Evolutionary conservation across 2,888 invertebrate species (phyloP), one percentile per base, ranked within the genome.

Genomic region (Hofmannophila pseudospretella): DNA sequence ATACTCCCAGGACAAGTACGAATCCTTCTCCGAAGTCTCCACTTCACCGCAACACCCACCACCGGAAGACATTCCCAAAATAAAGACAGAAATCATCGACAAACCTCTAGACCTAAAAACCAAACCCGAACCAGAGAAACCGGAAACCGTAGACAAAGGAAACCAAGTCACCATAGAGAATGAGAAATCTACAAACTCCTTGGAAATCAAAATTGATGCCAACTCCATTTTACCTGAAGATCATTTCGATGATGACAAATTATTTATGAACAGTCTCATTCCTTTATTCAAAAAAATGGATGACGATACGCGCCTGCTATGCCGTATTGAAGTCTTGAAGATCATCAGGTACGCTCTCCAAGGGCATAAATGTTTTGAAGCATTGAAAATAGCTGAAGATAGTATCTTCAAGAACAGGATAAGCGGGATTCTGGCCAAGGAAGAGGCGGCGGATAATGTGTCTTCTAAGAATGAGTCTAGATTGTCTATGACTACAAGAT

Each of bases 231-330:
- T 84, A 0, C 84, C 86, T 0, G 82, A 82, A 25, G 86, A 84
- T 19, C 75, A 85, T 46, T 82, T 86, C 3, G 74, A 84, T 14
- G 85, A 86, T 9, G 86, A 86, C 22, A 80, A 67, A 41, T 48
- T 80, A 0, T 86, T 86, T 26, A 84, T 86, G 86, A 81, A 80
- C 38, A 85, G 85, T 0, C 45, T 86, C 0, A 51, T 86, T 29
- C 85, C 85, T 0, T 43, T 82, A 3, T 85, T 86, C 27, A 84
- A 81, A 47, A 85, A 84, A 42, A 86, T 85, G 85, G 70, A 74
- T 20, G 85, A 86, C 19, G 84, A 84, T 9, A 86, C 85, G 0
- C 57, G 84, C 38, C 50, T 85, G 0, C 30, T 80, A 0, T 86
- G 85, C 32, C 56, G 85, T 1, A 85, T 85, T 7, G 84, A 85